These are phyloP conservation scores for Manduca sexta DNA, from an alignment of 1,140 invertebrate species.

Conservation along the genomic window DNA sequence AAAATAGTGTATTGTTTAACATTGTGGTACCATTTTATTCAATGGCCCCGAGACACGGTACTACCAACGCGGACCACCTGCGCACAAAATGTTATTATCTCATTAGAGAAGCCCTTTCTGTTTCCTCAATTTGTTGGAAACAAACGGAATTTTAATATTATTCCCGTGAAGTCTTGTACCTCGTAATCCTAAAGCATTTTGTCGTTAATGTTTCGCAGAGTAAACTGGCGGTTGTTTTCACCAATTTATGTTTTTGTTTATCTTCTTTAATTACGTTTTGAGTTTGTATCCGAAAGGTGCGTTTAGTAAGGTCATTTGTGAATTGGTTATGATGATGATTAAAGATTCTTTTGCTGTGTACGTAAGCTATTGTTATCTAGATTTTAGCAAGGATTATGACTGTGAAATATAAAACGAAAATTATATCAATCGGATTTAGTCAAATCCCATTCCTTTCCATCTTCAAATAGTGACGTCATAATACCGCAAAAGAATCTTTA, in stretches of 20 bases:
- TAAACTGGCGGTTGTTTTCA: slow-evolving; percentile 11
- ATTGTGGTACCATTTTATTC: too few species aligned
- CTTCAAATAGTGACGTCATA: too few species aligned
- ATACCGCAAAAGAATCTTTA: too few species aligned
- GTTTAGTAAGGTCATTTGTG: neutral
- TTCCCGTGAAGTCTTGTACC: slow-evolving; percentile 20
- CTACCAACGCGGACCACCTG: slow-evolving; percentile 36
- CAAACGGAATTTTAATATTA: slow-evolving; percentile 52
- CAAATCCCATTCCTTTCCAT: too few species aligned
- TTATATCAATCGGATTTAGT: too few species aligned
- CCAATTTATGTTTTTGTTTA: slow-evolving; percentile 15
- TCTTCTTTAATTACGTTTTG: slow-evolving; percentile 12
- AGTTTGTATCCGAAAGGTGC: neutral
- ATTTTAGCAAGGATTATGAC: too few species aligned
- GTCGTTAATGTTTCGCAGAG: slow-evolving; percentile 12
- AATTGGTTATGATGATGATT: too few species aligned
- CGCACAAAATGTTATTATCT: slow-evolving; percentile 48
- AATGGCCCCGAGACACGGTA: neutral
- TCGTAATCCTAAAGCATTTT: slow-evolving; percentile 17
- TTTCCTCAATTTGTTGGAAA: slow-evolving; percentile 44
- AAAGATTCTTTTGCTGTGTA: too few species aligned
- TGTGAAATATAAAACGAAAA: too few species aligned
- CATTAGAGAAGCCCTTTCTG: slow-evolving; percentile 41
- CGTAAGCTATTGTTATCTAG: too few species aligned
- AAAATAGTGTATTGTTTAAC: too few species aligned